phyloP scores from a whole-genome alignment of 2,797 vertebrate species.

The Tympanoctomys barrerae region DNA sequence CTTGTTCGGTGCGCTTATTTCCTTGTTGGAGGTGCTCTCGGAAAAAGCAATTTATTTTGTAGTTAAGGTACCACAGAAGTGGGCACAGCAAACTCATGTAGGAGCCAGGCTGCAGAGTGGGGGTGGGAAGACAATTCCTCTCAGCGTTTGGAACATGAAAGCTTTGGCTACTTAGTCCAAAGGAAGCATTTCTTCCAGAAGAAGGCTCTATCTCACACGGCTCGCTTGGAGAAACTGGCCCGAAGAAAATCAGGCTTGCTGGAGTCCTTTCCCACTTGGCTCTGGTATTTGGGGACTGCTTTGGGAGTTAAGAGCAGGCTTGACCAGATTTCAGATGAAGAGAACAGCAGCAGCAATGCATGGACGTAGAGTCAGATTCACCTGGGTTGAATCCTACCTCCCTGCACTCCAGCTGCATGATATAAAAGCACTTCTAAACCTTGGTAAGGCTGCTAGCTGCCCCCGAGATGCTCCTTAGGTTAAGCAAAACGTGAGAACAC shows the following conservation, averaged over 20 bases:
- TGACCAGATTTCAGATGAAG: background rate
- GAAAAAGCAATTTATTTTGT: conserved; percentile 85
- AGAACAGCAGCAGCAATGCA: fast-evolving
- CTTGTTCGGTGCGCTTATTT: conserved; percentile 83
- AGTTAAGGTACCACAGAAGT: conserved; percentile 84
- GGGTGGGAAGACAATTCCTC: background rate
- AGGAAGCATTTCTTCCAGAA: conserved; percentile 21
- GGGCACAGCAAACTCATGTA: conserved; percentile 81
- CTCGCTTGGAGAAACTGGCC: background rate
- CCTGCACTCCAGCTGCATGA: background rate
- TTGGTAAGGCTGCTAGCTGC: background rate
- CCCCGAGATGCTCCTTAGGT: background rate
- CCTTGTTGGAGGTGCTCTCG: conserved; percentile 84
- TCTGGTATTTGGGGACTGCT: background rate
- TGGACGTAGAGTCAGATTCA: background rate
- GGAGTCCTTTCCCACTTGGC: conserved; percentile 30
- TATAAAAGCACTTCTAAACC: background rate
- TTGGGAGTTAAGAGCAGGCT: background rate
- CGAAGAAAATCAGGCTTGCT: background rate
- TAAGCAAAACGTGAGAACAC: conserved; percentile 12
- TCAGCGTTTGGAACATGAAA: background rate
- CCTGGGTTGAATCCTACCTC: background rate
- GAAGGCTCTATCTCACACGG: background rate
- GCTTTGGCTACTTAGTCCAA: background rate
- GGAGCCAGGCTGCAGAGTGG: conserved; percentile 15